These are phyloP conservation scores for Drosophila mayri DNA, from an alignment of 1,140 invertebrate species.

Conservation along the genomic window DNA sequence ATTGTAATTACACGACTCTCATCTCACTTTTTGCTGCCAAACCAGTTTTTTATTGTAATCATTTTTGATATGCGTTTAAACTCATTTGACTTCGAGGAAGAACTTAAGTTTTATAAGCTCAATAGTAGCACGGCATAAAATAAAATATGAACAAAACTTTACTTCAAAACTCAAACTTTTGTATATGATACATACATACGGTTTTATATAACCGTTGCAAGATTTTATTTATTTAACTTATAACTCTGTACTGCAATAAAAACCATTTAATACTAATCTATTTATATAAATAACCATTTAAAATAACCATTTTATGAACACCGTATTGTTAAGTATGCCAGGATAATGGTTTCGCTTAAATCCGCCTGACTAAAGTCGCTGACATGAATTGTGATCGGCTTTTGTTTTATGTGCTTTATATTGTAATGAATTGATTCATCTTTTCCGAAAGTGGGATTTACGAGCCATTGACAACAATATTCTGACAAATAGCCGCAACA, in stretches of 20 bases:
- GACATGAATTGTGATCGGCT: conserved; percentile 42
- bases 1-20: conserved; percentile 71
- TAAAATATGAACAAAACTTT: background rate
- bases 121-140: accelerated
- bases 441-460: conserved; percentile 32
- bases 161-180: background rate
- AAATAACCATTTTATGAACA: background rate
- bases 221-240: background rate
- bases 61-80: conserved; percentile 57
- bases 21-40: conserved; percentile 13
- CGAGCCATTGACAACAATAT: conserved; percentile 24
- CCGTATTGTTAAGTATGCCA: background rate
- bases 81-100: conserved; percentile 18
- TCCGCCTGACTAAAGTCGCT: conserved; percentile 54
- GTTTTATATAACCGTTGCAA: background rate
- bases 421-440: conserved; percentile 47
- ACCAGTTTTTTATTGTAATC: conserved; percentile 52
- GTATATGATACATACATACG: too few species aligned
- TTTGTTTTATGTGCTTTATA: conserved; percentile 47
- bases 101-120: too few species aligned
- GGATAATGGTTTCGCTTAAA: conserved; percentile 41
- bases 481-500: conserved; percentile 26
- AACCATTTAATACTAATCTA: background rate
- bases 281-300: background rate
- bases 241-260: background rate